Evolutionary conservation across 2,888 invertebrate genomes (phyloP).

Genomic region (Gastracanthus pulcherrimus): DNA sequence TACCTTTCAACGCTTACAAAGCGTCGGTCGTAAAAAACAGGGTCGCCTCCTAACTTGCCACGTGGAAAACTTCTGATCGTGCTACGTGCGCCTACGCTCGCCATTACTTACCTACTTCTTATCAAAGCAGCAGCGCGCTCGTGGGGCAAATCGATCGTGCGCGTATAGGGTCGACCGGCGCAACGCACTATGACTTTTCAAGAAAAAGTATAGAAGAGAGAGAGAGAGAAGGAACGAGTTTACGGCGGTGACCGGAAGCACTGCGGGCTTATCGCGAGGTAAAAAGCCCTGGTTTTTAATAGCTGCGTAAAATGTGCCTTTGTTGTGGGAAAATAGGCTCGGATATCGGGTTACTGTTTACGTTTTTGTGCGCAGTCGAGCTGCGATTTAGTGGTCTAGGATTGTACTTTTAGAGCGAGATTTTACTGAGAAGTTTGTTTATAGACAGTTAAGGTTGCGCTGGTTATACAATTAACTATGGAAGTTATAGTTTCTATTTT

Average conservation of each 20-base stretch:
- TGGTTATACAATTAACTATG: too few relatives aligned
- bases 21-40: not conserved
- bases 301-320: not conserved
- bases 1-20: not conserved
- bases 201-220: not conserved
- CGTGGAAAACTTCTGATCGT: not conserved
- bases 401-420: too few relatives aligned
- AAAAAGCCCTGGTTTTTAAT: too few relatives aligned
- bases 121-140: too few relatives aligned
- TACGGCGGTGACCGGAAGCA: not conserved
- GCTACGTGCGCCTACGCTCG: not conserved
- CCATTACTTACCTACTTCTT: too few relatives aligned
- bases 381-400: too few relatives aligned
- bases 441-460: too few relatives aligned
- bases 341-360: not conserved
- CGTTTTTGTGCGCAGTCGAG: not conserved
- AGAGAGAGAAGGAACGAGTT: not conserved
- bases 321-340: not conserved
- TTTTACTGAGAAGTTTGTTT: too few relatives aligned
- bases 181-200: not conserved
- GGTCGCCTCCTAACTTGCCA: not conserved
- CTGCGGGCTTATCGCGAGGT: too few relatives aligned
- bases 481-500: too few relatives aligned
- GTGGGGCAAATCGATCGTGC: too few relatives aligned
- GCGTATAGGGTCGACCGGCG: not conserved